Conservation (phyloP, 2,113 vertebrate genomes). For the Protobothrops mucrosquamatus region DNA sequence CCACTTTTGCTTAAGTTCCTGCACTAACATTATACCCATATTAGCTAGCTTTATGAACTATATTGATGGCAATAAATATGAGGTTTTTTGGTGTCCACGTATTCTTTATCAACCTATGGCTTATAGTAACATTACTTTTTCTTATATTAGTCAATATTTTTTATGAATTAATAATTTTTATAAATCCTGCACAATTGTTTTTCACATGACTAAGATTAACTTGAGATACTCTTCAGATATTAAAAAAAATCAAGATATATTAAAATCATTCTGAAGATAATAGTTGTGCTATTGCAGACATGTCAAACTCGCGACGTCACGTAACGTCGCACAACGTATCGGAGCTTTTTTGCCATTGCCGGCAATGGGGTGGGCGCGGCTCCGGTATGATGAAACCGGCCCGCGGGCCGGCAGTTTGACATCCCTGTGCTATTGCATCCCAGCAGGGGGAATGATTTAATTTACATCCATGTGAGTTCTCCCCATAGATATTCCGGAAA, state of each 20-base stretch:
- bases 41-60: too few species aligned
- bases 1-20: not conserved
- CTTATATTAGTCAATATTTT: not conserved
- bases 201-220: not conserved
- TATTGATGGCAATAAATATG: too few species aligned
- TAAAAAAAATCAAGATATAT: not conserved
- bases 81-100: too few species aligned
- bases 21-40: not conserved
- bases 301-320: too few species aligned
- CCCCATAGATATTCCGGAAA: not conserved
- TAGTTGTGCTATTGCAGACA: too few species aligned
- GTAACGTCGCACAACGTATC: too few species aligned
- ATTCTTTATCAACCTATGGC: too few species aligned
- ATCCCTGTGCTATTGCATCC: too few species aligned
- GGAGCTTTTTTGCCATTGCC: too few species aligned
- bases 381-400: too few species aligned
- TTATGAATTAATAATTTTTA: not conserved
- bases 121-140: not conserved
- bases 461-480: not conserved
- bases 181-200: not conserved
- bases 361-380: too few species aligned
- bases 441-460: not conserved
- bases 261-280: not conserved
- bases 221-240: not conserved
- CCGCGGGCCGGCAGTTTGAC: too few species aligned